Evolutionary conservation across 2,113 vertebrate species (phyloP).

Genomic region (Elanus axillaris): DNA sequence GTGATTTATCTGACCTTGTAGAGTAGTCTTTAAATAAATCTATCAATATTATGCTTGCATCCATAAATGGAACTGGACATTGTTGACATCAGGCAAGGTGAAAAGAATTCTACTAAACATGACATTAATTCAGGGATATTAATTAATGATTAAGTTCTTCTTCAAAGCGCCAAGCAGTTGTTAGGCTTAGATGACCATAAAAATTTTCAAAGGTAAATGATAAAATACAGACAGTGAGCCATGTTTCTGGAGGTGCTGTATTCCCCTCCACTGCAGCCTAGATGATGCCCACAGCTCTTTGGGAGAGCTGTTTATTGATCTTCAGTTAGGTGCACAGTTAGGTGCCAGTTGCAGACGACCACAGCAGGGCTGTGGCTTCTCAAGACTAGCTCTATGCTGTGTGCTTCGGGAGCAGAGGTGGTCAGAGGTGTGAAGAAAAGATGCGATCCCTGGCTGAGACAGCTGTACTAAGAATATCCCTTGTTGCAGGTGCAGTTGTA

Average conservation of each 20-base stretch:
- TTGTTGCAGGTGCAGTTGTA: not conserved
- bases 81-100: not conserved
- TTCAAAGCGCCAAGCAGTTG: not conserved
- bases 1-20: not conserved
- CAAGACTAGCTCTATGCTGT: accelerated
- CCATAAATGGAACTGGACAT: not conserved
- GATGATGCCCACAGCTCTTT: not conserved
- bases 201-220: not conserved
- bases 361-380: not conserved
- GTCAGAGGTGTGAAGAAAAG: not conserved
- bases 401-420: not conserved
- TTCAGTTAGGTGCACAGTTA: not conserved
- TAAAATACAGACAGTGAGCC: not conserved
- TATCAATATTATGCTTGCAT: not conserved
- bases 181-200: not conserved
- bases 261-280: not conserved
- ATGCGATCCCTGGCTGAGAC: not conserved
- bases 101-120: not conserved
- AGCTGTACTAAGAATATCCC: not conserved
- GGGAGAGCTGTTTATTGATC: not conserved
- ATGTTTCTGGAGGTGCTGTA: not conserved
- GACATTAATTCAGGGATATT: not conserved
- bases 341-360: not conserved
- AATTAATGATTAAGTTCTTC: not conserved
- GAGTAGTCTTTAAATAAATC: not conserved